phyloP scores from a whole-genome alignment of 2,797 vertebrate genomes.

The Manis javanica region DNA sequence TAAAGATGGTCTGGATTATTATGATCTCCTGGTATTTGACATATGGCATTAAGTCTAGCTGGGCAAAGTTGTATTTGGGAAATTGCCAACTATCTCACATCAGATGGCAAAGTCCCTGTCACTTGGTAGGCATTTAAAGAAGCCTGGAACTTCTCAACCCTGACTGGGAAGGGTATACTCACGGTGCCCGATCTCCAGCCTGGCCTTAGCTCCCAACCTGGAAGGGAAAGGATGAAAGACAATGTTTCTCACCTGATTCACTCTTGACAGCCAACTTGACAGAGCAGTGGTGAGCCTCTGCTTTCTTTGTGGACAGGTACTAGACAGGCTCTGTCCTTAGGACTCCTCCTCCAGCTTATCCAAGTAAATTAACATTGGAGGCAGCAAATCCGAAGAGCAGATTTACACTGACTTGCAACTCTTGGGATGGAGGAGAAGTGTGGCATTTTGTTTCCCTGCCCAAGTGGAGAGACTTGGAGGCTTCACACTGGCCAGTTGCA shows the following conservation, averaged over 20 bases:
- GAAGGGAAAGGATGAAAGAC: accelerated
- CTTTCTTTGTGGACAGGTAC: neutral
- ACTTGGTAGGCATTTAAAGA: neutral
- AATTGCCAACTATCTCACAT: neutral
- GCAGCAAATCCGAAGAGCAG: neutral
- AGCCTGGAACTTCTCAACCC: neutral
- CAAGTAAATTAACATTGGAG: neutral
- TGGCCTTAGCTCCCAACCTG: neutral
- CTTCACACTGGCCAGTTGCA: neutral
- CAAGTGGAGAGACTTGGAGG: neutral
- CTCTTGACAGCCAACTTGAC: neutral
- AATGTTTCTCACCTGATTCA: neutral
- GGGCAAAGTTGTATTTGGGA: neutral
- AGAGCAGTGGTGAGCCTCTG: neutral
- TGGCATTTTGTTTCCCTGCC: neutral
- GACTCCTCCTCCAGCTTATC: neutral
- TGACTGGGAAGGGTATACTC: neutral
- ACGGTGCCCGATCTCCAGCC: neutral
- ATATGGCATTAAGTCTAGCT: neutral
- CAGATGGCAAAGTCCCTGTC: neutral
- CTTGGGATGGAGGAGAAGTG: neutral
- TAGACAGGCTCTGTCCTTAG: neutral
- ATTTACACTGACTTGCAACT: neutral
- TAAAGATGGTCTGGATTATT: neutral
- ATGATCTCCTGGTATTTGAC: conserved; percentile 1